Conservation (phyloP, 2,888 invertebrate species). For the Sphinx pinastri region DNA sequence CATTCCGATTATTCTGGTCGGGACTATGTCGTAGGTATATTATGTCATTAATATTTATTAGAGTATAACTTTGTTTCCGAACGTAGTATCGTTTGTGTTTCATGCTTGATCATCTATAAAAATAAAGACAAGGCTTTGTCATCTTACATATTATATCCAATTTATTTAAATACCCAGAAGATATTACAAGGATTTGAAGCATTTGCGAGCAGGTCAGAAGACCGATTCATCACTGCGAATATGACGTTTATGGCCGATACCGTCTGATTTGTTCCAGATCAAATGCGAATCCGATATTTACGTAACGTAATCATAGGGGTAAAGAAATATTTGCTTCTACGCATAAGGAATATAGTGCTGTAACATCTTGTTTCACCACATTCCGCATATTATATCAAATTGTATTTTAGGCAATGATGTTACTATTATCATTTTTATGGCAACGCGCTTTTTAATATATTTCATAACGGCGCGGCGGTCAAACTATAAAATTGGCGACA, state of each 20-base stretch:
- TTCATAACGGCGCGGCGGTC: too few species aligned
- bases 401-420: neutral
- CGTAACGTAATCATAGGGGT: conserved; percentile 53
- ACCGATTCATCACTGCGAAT: conserved; percentile 64
- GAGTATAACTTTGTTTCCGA: too few species aligned
- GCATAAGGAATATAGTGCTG: conserved; percentile 9
- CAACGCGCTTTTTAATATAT: neutral
- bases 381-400: neutral
- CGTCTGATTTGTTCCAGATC: conserved; percentile 69
- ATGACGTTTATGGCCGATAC: conserved; percentile 65
- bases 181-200: conserved; percentile 34
- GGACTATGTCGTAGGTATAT: too few species aligned
- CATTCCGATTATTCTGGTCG: too few species aligned
- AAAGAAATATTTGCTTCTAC: conserved; percentile 43
- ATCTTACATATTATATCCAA: conserved; percentile 2
- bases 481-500: too few species aligned
- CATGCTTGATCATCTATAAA: too few species aligned
- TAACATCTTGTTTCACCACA: conserved; percentile 1
- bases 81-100: too few species aligned
- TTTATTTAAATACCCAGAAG: conserved; percentile 23
- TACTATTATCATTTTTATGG: neutral
- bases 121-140: neutral
- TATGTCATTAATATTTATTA: too few species aligned
- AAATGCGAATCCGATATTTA: conserved; percentile 67
- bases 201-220: conserved; percentile 64